A percentile compares a stretch with the other conserved stretches of the same genome.
Conservation (phyloP, 2,113 vertebrate species). For the Recurvirostra avosetta region DNA sequence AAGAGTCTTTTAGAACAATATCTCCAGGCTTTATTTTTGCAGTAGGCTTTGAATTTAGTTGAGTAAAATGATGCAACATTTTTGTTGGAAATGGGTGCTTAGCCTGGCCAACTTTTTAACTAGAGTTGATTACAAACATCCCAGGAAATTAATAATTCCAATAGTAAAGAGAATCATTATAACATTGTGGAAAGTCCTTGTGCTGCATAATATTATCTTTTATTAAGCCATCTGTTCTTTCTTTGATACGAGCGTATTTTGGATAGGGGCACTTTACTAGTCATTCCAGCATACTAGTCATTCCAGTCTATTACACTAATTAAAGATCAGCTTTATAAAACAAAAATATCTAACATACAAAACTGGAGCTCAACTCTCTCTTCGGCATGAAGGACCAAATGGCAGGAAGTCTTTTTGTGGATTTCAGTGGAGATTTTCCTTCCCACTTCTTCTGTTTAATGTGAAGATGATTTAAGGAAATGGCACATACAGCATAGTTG, state of each 20-base stretch:
- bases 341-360: not conserved
- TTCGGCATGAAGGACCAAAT: not conserved
- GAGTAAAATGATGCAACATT: not conserved
- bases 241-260: not conserved
- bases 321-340: conserved; percentile 14
- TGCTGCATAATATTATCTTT: not conserved
- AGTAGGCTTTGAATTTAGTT: not conserved
- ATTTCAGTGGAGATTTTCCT: conserved; percentile 1
- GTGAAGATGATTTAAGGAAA: not conserved
- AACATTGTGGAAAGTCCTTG: not conserved
- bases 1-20: not conserved
- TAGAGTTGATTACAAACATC: not conserved
- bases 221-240: conserved; percentile 28
- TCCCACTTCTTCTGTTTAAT: not conserved
- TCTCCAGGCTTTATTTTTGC: not conserved
- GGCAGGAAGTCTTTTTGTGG: not conserved
- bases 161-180: not conserved
- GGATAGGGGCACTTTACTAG: not conserved
- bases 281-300: not conserved
- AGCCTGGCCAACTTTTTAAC: not conserved
- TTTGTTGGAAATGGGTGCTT: not conserved
- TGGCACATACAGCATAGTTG: not conserved
- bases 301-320: not conserved
- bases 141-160: not conserved
- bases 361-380: not conserved